Conservation (phyloP, 2,888 invertebrate genomes). For the Eupithecia exiguata region DNA sequence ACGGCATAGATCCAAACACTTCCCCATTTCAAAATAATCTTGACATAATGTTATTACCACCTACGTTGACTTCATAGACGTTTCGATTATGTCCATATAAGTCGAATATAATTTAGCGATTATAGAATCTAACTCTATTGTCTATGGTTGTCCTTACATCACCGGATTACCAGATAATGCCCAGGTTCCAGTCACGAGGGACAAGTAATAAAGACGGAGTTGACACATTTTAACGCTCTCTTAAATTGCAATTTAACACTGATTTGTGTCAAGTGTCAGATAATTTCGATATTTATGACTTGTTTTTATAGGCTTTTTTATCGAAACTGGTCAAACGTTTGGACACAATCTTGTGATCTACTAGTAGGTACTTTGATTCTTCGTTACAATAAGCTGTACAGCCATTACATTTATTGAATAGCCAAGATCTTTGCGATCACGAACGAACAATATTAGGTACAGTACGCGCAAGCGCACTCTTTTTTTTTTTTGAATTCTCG, state of each 20-base stretch:
- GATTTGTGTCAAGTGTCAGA: slow-evolving; percentile 32
- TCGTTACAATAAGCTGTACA: too few relatives aligned
- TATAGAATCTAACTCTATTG: slow-evolving; percentile 53
- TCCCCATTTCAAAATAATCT: slow-evolving; percentile 50
- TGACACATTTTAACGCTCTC: slow-evolving; percentile 52
- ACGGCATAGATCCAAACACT: slow-evolving; percentile 20
- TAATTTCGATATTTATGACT: slow-evolving; percentile 10
- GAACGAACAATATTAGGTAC: too few relatives aligned
- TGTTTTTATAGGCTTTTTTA: background rate
- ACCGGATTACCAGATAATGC: slow-evolving; percentile 47
- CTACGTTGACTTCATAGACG: slow-evolving; percentile 52
- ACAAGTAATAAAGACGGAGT: slow-evolving; percentile 47
- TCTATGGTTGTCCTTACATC: slow-evolving; percentile 58
- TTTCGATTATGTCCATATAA: slow-evolving; percentile 67
- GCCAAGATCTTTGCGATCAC: too few relatives aligned
- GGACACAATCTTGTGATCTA: background rate
- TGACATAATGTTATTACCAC: slow-evolving; percentile 55
- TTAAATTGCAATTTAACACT: slow-evolving; percentile 34
- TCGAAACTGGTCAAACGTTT: background rate
- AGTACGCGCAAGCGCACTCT: too few relatives aligned
- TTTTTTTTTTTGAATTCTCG: too few relatives aligned
- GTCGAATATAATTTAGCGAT: slow-evolving; percentile 63
- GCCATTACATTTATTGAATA: too few relatives aligned
- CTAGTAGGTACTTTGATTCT: too few relatives aligned
- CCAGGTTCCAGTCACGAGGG: slow-evolving; percentile 56